Conservation (phyloP, 2,888 invertebrate genomes). For the Netelia inedita region DNA sequence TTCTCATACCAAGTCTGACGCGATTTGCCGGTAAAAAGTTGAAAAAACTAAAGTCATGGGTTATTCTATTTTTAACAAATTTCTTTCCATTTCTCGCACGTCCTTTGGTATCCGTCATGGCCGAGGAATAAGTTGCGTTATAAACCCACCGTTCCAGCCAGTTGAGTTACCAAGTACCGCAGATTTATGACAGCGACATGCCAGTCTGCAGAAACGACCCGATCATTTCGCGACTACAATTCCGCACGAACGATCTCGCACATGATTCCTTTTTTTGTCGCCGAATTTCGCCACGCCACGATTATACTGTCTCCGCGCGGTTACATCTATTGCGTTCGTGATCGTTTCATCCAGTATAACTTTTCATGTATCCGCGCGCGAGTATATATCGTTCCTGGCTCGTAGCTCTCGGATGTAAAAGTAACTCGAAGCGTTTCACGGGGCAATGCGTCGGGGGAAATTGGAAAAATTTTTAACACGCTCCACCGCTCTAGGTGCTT, state of each 20-base stretch:
- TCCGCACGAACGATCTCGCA: constrained; percentile 43
- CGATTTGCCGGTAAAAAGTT: no score
- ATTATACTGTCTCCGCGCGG: constrained; percentile 22
- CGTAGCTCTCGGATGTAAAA: constrained; percentile 22
- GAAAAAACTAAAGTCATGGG: not conserved
- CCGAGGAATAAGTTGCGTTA: constrained; percentile 73
- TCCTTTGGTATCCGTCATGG: constrained; percentile 47
- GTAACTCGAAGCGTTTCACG: constrained; percentile 40
- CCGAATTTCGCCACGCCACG: constrained; percentile 15
- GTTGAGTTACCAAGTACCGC: constrained; percentile 74
- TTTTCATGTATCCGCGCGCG: constrained; percentile 45
- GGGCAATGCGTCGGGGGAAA: constrained; percentile 35
- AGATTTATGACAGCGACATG: constrained; percentile 81
- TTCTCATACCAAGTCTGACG: no score
- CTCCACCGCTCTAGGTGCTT: not conserved
- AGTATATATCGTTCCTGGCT: not conserved
- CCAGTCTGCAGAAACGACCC: constrained; percentile 76
- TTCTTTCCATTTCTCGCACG: not conserved
- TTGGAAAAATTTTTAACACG: constrained; percentile 40
- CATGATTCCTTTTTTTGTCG: constrained; percentile 37
- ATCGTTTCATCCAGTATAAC: constrained; percentile 41
- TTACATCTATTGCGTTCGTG: constrained; percentile 9
- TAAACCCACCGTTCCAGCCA: constrained; percentile 75
- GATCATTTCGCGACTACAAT: constrained; percentile 78
- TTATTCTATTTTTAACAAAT: not conserved